Conservation (phyloP, 2,797 vertebrate genomes). For the Lutra lutra region DNA sequence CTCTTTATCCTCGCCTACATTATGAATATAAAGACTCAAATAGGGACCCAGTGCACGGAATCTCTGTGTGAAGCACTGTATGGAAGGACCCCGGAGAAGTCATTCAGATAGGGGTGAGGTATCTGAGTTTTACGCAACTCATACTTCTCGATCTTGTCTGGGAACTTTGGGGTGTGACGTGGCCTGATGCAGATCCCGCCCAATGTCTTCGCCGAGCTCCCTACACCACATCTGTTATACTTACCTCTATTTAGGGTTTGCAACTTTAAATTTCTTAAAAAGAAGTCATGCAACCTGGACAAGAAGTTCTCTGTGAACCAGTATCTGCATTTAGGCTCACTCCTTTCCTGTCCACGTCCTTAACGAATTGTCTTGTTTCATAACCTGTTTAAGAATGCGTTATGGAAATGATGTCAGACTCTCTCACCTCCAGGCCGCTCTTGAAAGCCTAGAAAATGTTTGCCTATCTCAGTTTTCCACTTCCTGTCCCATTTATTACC, state of each 20-base stretch:
- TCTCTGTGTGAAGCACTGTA: neutral
- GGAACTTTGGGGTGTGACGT: neutral
- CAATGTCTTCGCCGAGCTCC: neutral
- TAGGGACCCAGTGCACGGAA: neutral
- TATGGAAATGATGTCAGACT: neutral
- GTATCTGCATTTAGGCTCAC: neutral
- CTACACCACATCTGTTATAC: neutral
- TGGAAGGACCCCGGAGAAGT: neutral
- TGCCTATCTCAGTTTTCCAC: neutral
- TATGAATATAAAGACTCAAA: neutral
- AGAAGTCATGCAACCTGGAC: neutral
- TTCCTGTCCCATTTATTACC: conserved; percentile 13
- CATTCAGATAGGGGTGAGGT: neutral
- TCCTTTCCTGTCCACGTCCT: neutral
- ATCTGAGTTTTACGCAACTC: neutral
- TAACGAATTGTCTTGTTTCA: neutral
- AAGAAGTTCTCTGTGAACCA: neutral
- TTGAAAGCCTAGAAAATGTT: conserved; percentile 37
- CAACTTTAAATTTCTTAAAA: conserved; percentile 25
- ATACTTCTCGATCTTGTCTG: neutral
- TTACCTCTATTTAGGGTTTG: neutral
- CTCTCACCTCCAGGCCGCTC: neutral
- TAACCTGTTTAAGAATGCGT: neutral
- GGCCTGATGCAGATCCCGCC: neutral
- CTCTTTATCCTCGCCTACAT: conserved; percentile 13